A percentile compares a stretch with the other conserved stretches of the same genome.
Conservation (phyloP, 2,888 invertebrate species). For the Neocrepidodera transversa region DNA sequence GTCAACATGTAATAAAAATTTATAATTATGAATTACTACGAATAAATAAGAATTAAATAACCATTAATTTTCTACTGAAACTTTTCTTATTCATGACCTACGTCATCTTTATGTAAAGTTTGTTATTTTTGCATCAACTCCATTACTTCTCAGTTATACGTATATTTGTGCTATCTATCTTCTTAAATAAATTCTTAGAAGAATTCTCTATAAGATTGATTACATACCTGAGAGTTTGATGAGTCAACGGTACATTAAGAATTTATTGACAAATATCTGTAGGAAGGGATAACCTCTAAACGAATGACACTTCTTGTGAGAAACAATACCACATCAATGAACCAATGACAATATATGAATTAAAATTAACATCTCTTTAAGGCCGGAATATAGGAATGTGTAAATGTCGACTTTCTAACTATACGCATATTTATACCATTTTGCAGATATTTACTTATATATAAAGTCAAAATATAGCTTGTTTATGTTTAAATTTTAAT, state of each 20-base stretch:
- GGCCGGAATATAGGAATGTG: not conserved
- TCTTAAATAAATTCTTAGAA: constrained; percentile 2
- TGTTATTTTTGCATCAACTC: not conserved
- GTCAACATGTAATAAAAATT: no score
- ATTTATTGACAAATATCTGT: constrained; percentile 18
- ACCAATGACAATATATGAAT: constrained; percentile 1
- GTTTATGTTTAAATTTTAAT: no score
- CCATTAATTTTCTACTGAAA: not conserved
- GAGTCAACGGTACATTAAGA: constrained; percentile 24
- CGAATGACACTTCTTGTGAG: constrained; percentile 6
- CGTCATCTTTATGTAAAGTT: not conserved
- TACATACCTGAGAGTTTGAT: constrained; percentile 16
- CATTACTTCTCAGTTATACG: not conserved
- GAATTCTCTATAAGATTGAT: constrained; percentile 16
- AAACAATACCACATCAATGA: constrained; percentile 6
- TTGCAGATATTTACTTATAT: no score
- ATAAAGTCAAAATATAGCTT: no score
- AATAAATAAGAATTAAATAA: no score
- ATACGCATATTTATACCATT: not conserved
- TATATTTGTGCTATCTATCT: not conserved
- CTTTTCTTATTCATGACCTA: not conserved
- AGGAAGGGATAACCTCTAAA: constrained; percentile 11
- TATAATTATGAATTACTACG: no score
- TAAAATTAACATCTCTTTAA: not conserved
- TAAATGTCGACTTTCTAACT: not conserved